Percentiles rank a stretch among this genome's conserved stretches.
Evolutionary conservation across 2,888 invertebrate genomes (phyloP).

Genomic region (Eristalinus aeneus): DNA sequence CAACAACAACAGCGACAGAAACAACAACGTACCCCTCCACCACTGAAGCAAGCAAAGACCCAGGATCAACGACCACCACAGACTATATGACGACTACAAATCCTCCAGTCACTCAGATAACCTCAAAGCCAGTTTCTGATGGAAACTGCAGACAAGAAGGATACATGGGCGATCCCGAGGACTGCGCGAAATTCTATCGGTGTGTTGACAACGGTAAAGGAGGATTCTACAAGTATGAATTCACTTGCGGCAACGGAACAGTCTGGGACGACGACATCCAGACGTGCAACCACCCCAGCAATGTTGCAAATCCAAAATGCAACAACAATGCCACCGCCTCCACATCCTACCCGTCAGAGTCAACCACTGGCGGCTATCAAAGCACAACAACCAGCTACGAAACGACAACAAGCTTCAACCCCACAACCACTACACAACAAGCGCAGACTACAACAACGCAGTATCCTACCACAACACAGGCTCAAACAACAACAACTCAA

Average conservation of each 20-base stretch:
- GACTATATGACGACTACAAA: constrained; percentile 59
- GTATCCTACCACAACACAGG: neutral
- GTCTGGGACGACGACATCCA: constrained; percentile 83
- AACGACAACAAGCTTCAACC: neutral
- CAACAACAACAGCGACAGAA: constrained; percentile 21
- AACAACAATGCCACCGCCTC: constrained; percentile 8
- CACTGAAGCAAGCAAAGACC: constrained; percentile 18
- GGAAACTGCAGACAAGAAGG: constrained; percentile 80
- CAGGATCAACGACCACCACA: constrained; percentile 21
- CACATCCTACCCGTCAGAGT: constrained; percentile 17
- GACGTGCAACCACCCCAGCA: constrained; percentile 77
- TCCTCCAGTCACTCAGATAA: constrained; percentile 58
- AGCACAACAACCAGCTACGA: constrained; percentile 14
- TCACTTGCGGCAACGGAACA: constrained; percentile 85
- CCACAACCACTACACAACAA: neutral
- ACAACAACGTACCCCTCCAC: constrained; percentile 21
- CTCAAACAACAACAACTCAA: constrained; percentile 27
- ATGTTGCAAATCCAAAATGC: constrained; percentile 72
- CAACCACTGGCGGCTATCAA: constrained; percentile 34
- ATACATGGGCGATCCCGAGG: constrained; percentile 79
- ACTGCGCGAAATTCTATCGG: constrained; percentile 86
- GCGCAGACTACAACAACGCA: neutral
- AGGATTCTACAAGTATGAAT: constrained; percentile 84
- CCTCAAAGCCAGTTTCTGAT: constrained; percentile 57
- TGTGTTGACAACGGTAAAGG: constrained; percentile 85